Evolutionary conservation across 2,888 invertebrate species (phyloP).

Genomic region (Pandemis cinnamomeana): DNA sequence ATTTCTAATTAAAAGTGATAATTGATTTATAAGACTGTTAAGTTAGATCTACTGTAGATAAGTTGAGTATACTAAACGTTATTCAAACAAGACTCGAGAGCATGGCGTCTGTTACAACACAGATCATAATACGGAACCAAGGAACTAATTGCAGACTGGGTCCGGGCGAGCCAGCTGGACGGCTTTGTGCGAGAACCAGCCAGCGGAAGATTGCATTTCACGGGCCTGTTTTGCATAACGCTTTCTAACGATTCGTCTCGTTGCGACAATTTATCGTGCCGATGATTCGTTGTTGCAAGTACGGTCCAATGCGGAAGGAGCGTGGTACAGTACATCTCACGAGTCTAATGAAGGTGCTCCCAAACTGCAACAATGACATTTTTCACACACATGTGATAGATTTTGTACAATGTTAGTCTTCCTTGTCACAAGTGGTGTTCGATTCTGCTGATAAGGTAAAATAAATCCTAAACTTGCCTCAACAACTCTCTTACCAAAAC

Average conservation of each 20-base stretch:
- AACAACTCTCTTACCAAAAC: no score
- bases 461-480: no score
- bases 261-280: conserved; percentile 45
- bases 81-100: conserved; percentile 21
- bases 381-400: no score
- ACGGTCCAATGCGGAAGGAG: conserved; percentile 19
- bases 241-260: conserved; percentile 58
- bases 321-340: not conserved
- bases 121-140: conserved; percentile 12
- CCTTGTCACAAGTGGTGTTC: no score
- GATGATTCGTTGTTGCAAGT: conserved; percentile 30
- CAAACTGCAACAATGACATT: no score
- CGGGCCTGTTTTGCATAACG: conserved; percentile 54
- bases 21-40: no score
- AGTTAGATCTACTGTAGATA: no score
- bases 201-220: conserved; percentile 38
- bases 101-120: conserved; percentile 25
- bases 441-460: no score
- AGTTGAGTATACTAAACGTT: not conserved
- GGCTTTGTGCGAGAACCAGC: conserved; percentile 22
- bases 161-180: conserved; percentile 6
- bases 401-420: no score
- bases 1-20: no score
- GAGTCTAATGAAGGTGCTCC: no score
- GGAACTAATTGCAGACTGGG: conserved; percentile 17